These are phyloP conservation scores for Babylonia areolata DNA, from an alignment of 1,140 invertebrate species.

Conservation along the genomic window DNA sequence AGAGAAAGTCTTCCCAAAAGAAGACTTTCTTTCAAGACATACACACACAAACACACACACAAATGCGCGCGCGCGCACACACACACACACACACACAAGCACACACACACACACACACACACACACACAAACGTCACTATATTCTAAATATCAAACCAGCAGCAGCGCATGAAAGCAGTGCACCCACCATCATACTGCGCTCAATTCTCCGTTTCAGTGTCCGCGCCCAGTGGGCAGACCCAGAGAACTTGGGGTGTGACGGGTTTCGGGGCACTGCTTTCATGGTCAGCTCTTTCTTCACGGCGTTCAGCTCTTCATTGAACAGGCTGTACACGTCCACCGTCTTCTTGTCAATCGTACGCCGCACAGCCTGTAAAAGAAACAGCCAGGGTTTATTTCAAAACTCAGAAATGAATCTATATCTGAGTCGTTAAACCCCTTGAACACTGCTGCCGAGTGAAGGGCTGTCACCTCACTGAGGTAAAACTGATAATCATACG, in stretches of 20 bases:
- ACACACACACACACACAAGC: too few relatives aligned
- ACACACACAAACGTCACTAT: too few relatives aligned
- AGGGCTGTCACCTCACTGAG: too few relatives aligned
- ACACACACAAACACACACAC: slow-evolving; percentile 5
- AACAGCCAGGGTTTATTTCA: too few relatives aligned
- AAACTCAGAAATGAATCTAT: too few relatives aligned
- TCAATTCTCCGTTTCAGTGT: slow-evolving; percentile 81
- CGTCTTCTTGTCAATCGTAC: slow-evolving; percentile 77
- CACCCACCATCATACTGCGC: slow-evolving; percentile 78
- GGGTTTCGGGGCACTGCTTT: slow-evolving; percentile 81
- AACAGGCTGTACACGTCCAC: slow-evolving; percentile 86
- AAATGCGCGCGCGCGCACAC: not conserved
- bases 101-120: not conserved
- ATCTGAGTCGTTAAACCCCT: too few relatives aligned
- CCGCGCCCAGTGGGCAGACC: slow-evolving; percentile 81
- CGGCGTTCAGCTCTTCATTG: slow-evolving; percentile 84
- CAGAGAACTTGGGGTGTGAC: slow-evolving; percentile 82
- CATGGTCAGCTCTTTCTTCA: slow-evolving; percentile 83
- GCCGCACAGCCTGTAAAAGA: slow-evolving; percentile 76
- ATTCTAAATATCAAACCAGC: not conserved
- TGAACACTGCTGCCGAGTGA: too few relatives aligned
- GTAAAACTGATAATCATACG: slow-evolving; percentile 77
- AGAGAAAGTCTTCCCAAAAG: too few relatives aligned
- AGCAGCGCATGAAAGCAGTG: slow-evolving; percentile 23
- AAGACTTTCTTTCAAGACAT: not conserved